These are phyloP conservation scores for Prorops nasuta DNA, from an alignment of 1,140 invertebrate genomes.

Conservation along the genomic window DNA sequence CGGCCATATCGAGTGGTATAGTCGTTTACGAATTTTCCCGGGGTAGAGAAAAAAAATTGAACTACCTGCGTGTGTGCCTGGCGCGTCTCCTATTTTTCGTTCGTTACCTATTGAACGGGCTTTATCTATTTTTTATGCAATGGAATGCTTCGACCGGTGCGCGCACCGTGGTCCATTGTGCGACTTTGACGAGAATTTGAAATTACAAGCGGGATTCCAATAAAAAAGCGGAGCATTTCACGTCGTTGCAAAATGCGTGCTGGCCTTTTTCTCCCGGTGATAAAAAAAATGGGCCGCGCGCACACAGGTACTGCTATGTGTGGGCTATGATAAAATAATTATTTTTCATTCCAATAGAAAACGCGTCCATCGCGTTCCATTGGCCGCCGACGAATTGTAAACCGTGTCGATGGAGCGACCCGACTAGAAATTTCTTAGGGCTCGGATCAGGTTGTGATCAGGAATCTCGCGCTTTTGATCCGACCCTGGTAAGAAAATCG, in stretches of 20 bases:
- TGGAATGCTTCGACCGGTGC: slow-evolving; percentile 23
- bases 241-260: no score
- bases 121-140: slow-evolving; percentile 44
- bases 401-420: no score
- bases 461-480: not conserved
- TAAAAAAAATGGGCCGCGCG: slow-evolving; percentile 13
- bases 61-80: slow-evolving; percentile 18
- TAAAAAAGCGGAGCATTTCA: no score
- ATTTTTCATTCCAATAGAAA: no score
- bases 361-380: no score
- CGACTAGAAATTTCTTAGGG: no score
- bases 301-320: no score
- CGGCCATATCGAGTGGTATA: slow-evolving; percentile 33
- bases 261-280: no score
- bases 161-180: slow-evolving; percentile 18
- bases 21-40: slow-evolving; percentile 45
- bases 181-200: slow-evolving; percentile 31
- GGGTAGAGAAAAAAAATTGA: slow-evolving; percentile 34
- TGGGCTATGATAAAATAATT: no score
- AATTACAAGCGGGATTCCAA: slow-evolving; percentile 21
- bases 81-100: slow-evolving; percentile 40
- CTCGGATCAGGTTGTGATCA: not conserved
- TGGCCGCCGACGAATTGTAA: no score
- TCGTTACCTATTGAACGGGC: slow-evolving; percentile 44
- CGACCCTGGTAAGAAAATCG: not conserved